These are phyloP conservation scores for Chloebia gouldiae DNA, from an alignment of 2,113 vertebrate species.

Conservation along the genomic window DNA sequence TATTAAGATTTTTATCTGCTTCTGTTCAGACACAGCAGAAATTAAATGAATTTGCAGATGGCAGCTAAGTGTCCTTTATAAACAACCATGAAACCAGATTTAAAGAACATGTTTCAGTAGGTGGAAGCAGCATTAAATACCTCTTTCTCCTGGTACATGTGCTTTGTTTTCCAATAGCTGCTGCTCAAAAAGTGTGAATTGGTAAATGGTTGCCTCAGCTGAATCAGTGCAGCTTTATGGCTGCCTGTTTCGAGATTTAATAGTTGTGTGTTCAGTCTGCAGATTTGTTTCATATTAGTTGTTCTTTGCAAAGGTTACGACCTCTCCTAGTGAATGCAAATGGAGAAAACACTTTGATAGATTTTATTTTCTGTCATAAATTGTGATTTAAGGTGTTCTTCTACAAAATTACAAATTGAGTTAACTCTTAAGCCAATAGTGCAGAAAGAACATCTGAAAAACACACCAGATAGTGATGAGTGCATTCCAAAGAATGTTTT, in stretches of 20 bases:
- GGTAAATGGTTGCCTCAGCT: conserved; percentile 4
- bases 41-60: neutral
- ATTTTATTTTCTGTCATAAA: neutral
- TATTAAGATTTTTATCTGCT: neutral
- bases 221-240: conserved; percentile 8
- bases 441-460: neutral
- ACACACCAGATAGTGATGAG: neutral
- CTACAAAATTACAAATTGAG: neutral
- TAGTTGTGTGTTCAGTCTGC: neutral
- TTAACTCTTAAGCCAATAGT: neutral
- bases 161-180: conserved; percentile 5
- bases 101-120: conserved; percentile 9
- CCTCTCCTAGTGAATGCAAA: neutral
- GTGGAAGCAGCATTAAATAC: conserved; percentile 5
- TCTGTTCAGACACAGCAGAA: neutral
- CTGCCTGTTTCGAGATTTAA: neutral
- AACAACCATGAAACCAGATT: neutral
- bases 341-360: neutral
- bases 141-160: neutral
- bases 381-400: conserved; percentile 6
- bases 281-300: neutral
- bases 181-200: neutral
- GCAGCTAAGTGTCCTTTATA: neutral
- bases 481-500: too few species aligned
- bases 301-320: conserved; percentile 12